Evolutionary conservation across 2,113 vertebrate genomes (phyloP).

Genomic region (Ondatra zibethicus): DNA sequence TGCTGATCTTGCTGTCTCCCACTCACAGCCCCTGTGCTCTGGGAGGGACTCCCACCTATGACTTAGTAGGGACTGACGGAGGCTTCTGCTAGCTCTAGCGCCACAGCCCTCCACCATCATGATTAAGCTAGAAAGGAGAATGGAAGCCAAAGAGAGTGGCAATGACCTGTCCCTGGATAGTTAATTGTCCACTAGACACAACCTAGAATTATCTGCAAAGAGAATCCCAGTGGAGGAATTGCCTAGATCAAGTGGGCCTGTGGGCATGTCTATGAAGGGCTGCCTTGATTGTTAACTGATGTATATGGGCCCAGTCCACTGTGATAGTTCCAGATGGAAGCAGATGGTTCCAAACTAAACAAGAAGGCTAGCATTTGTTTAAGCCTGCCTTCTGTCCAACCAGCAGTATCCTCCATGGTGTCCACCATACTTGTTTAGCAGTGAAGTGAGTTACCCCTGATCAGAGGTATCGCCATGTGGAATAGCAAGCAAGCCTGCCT

Average conservation of each 20-base stretch:
- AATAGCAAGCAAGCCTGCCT: neutral
- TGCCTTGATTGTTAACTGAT: neutral
- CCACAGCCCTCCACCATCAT: neutral
- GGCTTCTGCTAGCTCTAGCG: neutral
- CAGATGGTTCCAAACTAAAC: neutral
- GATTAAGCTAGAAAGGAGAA: neutral
- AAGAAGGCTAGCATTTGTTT: neutral
- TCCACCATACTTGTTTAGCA: neutral
- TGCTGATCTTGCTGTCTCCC: neutral
- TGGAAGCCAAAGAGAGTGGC: neutral
- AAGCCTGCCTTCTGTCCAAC: neutral
- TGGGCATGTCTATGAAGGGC: neutral
- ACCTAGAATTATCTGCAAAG: too few species aligned
- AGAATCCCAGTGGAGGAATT: neutral
- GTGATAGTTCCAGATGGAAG: too few species aligned
- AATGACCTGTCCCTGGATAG: neutral
- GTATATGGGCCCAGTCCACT: neutral
- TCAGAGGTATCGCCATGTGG: neutral
- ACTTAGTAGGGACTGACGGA: neutral
- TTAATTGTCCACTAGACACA: neutral
- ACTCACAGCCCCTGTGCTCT: neutral
- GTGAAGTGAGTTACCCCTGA: neutral
- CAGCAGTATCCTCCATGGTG: neutral
- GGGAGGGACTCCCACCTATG: neutral
- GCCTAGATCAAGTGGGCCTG: neutral